A percentile compares a stretch with the other conserved stretches of the same genome.
phyloP scores from a whole-genome alignment of 1,140 invertebrate species.

The silkworm (Bombyx mori) region ASM3026992v2 NC_085117.1:8021001-8021500 shows the following conservation, averaged over 20 bases:
- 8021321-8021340: constrained; percentile 60
- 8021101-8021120: too few relatives aligned
- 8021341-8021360: constrained; percentile 66
- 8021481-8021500: constrained; percentile 66
- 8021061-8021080: not conserved
- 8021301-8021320: constrained; percentile 47
- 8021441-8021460: not conserved
- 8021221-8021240: not conserved
- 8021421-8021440: constrained; percentile 33
- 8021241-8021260: constrained; percentile 13
- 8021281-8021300: constrained; percentile 68
- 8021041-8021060: constrained; percentile 19
- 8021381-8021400: constrained; percentile 66
- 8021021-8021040: constrained; percentile 61
- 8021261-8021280: constrained; percentile 48
- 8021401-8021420: constrained; percentile 43
- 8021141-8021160: too few relatives aligned
- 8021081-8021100: too few relatives aligned
- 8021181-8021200: too few relatives aligned
- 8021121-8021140: too few relatives aligned
- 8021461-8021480: constrained; percentile 41
- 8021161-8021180: too few relatives aligned
- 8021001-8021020: constrained; percentile 66
- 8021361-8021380: constrained; percentile 71
- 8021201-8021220: too few relatives aligned